Evolutionary conservation across 2,888 invertebrate genomes (phyloP).

Genomic region (Litoditis marina): DNA sequence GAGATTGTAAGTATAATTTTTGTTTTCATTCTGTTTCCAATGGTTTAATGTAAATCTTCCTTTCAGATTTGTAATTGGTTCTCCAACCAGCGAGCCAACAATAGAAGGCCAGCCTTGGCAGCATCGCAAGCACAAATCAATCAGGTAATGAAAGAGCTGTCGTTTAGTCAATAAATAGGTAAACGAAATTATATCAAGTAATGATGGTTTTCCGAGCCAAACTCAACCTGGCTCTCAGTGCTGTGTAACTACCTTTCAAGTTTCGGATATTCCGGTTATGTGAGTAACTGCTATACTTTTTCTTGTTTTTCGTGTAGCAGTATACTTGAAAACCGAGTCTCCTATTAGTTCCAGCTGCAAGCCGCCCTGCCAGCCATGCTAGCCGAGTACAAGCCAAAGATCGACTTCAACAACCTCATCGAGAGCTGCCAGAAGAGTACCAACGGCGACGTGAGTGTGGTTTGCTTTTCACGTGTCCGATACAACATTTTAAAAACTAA

Average conservation of each 20-base stretch:
- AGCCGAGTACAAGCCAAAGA: constrained; percentile 19
- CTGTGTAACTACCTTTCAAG: too few species aligned
- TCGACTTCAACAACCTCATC: constrained; percentile 25
- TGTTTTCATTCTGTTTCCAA: too few species aligned
- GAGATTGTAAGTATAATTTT: too few species aligned
- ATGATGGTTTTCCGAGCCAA: not conserved
- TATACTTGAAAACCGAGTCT: too few species aligned
- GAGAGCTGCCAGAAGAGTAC: constrained; percentile 19
- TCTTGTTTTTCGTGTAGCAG: too few species aligned
- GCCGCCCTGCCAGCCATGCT: constrained; percentile 14
- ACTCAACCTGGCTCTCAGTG: too few species aligned
- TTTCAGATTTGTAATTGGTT: constrained; percentile 69
- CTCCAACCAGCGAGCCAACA: constrained; percentile 78
- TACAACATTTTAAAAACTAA: too few species aligned
- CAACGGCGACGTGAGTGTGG: constrained; percentile 5
- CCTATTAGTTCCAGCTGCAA: constrained; percentile 11
- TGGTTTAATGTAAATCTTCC: not conserved
- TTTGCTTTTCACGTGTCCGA: too few species aligned
- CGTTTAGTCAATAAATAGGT: too few species aligned
- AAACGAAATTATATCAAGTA: too few species aligned
- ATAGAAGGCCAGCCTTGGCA: constrained; percentile 17
- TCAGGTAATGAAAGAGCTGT: constrained; percentile 6
- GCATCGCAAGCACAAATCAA: constrained; percentile 11
- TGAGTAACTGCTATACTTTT: too few species aligned
- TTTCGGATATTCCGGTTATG: too few species aligned